phyloP scores from a whole-genome alignment of 92 coral and sea anemone genomes.

The Epizoanthus fatuus region DNA sequence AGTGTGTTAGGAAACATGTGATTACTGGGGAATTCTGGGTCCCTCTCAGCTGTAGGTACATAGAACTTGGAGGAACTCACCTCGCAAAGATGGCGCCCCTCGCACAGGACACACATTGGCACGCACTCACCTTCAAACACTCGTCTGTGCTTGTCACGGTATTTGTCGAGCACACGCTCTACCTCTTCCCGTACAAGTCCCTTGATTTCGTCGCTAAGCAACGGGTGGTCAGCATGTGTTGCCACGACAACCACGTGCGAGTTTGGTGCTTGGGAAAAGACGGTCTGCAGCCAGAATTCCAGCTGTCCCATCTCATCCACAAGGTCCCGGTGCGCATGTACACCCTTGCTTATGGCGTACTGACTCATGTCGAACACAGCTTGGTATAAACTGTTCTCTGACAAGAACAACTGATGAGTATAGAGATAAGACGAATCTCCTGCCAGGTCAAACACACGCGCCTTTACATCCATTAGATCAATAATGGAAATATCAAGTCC shows the following conservation, averaged over 20 bases:
- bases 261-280: slow-evolving; percentile 85
- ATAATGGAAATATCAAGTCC: slow-evolving; percentile 77
- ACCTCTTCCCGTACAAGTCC: slow-evolving; percentile 84
- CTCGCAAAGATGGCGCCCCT: slow-evolving; percentile 79
- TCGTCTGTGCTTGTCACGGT: slow-evolving; percentile 80
- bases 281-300: slow-evolving; percentile 88
- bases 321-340: slow-evolving; percentile 52
- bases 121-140: slow-evolving; percentile 88
- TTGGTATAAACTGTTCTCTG: slow-evolving; percentile 89
- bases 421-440: slow-evolving; percentile 74
- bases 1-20: slow-evolving; percentile 33
- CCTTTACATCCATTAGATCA: slow-evolving; percentile 66
- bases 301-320: slow-evolving; percentile 78
- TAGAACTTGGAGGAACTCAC: slow-evolving; percentile 75
- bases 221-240: slow-evolving; percentile 88
- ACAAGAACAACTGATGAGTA: slow-evolving; percentile 79
- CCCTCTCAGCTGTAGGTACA: slow-evolving; percentile 47
- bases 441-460: slow-evolving; percentile 87
- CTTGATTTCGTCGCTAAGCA: slow-evolving; percentile 77
- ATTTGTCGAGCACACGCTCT: slow-evolving; percentile 76
- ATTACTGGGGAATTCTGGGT: slow-evolving; percentile 1
- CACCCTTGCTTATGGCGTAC: slow-evolving; percentile 75
- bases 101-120: slow-evolving; percentile 84
- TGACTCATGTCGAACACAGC: slow-evolving; percentile 88
- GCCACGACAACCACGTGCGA: slow-evolving; percentile 85